Evolutionary conservation across 2,113 vertebrate genomes (phyloP), one percentile per base, ranked within the genome.

Genomic region (Ptilonorhynchus violaceus): DNA sequence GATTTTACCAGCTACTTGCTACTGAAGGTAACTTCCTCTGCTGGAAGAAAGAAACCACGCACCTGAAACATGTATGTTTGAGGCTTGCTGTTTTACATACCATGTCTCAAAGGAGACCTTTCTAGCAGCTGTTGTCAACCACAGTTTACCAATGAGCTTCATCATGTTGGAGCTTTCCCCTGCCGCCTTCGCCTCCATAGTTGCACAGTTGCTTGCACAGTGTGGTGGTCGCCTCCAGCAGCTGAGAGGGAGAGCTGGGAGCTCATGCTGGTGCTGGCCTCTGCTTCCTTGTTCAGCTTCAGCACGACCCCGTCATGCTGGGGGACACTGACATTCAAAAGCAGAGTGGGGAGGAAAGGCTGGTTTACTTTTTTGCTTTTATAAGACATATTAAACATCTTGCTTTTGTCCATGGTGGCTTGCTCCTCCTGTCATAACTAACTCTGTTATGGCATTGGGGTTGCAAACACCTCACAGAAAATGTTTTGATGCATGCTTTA

Each of bases 181-280:
- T 11, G 17, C n/a, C 63, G 67, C 33, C 33, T 28, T 59, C 35
- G 49, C 25, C 53, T 89, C 63, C 2, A 0, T 8, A 9, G 10
- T 22, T 7, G 27, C 53, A 68, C 14, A 37, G 25, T 16, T 41
- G 18, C 30, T 69, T 55, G 58, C 39, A 13, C 5, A 14, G 28
- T 8, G 39, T 15, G 46, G 44, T 6, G 6, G 33, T 33, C 0
- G 0, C 20, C 37, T 69, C 41, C 75, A n/a, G 28, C 4, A 44
- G 22, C 50, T 35, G 42, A 75, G 76, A 16, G 18, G 14, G 18
- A 83, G 33, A 68, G 49, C 72, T 47, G 13, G 58, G 53, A 89
- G 35, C 21, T 39, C 27, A 2, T 6, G 13, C 44, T 68, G 23
- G 44, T 30, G 42, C 44, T 79, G 79, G 46, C 13, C 20, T 39